These are phyloP conservation scores for Sapajus apella DNA, from an alignment of 2,113 vertebrate genomes.

Conservation along the genomic window DNA sequence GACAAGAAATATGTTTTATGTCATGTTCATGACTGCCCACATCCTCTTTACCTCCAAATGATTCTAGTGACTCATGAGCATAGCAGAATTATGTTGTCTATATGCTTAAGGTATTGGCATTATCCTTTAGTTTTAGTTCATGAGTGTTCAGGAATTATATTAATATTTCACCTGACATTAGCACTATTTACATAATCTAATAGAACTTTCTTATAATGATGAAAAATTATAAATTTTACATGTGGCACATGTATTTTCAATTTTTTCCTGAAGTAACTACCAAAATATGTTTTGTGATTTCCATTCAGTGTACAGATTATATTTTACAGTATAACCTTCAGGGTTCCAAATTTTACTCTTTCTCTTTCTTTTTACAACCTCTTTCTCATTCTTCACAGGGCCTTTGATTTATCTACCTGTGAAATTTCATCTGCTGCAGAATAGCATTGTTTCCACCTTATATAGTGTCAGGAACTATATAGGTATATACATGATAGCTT, in stretches of 20 bases:
- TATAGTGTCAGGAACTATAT: neutral
- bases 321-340: neutral
- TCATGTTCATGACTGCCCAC: neutral
- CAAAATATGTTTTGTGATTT: neutral
- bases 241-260: neutral
- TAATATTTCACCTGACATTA: neutral
- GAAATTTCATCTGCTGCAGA: neutral
- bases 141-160: neutral
- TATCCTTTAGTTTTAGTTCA: neutral
- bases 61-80: too few relatives aligned
- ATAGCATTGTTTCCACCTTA: rapidly evolving
- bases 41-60: too few relatives aligned
- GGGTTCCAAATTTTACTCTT: neutral
- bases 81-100: too few relatives aligned
- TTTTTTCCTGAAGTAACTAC: neutral
- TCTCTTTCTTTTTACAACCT: conserved; percentile 51
- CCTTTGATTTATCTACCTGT: neutral
- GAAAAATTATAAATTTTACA: neutral
- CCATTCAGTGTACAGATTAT: neutral
- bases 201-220: neutral
- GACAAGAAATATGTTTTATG: neutral
- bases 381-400: conserved; percentile 18
- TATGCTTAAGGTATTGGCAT: too few relatives aligned
- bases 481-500: rapidly evolving
- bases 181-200: neutral